phyloP scores from a whole-genome alignment of 1,140 invertebrate genomes.

The Brachionus asplanchnoidis region DNA sequence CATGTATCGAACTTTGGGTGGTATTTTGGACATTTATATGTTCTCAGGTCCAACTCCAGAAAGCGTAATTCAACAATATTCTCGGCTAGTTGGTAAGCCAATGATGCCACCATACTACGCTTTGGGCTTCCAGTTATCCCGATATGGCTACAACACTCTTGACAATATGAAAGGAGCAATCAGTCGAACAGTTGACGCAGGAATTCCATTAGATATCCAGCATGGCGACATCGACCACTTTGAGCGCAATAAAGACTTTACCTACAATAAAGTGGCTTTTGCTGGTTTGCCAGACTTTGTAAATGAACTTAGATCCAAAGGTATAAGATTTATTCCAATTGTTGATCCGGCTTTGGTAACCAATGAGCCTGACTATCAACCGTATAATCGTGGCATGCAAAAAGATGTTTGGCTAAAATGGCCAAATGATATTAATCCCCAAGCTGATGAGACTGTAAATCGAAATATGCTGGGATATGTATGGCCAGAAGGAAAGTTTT shows the following conservation, averaged over 20 bases:
- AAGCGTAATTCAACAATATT: slow-evolving; percentile 46
- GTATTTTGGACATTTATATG: slow-evolving; percentile 58
- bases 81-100: slow-evolving; percentile 55
- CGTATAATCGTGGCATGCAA: slow-evolving; percentile 47
- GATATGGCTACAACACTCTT: slow-evolving; percentile 52
- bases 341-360: slow-evolving; percentile 50
- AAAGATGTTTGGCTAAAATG: slow-evolving; percentile 50
- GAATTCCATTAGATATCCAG: slow-evolving; percentile 49
- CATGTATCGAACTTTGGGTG: slow-evolving; percentile 52
- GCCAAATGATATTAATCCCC: slow-evolving; percentile 44
- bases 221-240: slow-evolving; percentile 59
- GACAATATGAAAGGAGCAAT: slow-evolving; percentile 44
- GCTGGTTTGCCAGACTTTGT: slow-evolving; percentile 54
- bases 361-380: slow-evolving; percentile 49
- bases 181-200: not conserved
- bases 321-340: slow-evolving; percentile 56
- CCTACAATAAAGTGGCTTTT: slow-evolving; percentile 52
- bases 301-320: slow-evolving; percentile 49
- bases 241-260: slow-evolving; percentile 55
- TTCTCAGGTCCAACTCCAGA: slow-evolving; percentile 59
- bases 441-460: slow-evolving; percentile 43
- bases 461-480: slow-evolving; percentile 59
- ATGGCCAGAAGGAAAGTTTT: slow-evolving; percentile 68
- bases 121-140: slow-evolving; percentile 60
- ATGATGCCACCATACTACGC: slow-evolving; percentile 59